Conservation (phyloP, 1,140 invertebrate species). For the Drosophila mayri region DNA sequence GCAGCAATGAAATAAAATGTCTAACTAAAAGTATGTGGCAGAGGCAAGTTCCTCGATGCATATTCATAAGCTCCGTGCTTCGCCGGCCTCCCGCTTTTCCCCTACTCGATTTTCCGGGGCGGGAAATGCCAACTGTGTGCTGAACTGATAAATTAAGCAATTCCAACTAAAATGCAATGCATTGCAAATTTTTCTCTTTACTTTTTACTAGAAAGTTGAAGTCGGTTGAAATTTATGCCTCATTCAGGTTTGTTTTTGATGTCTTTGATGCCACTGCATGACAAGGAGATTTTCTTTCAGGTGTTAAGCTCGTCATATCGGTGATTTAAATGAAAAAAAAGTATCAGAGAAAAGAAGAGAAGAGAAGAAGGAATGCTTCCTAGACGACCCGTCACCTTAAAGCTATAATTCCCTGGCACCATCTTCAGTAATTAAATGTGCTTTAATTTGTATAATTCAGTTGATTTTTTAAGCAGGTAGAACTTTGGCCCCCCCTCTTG, state of each 20-base stretch:
- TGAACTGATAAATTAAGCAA: slow-evolving; percentile 82
- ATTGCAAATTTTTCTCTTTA: slow-evolving; percentile 65
- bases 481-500: slow-evolving; percentile 20
- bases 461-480: slow-evolving; percentile 45
- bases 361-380: neutral
- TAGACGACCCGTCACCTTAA: slow-evolving; percentile 59
- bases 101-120: slow-evolving; percentile 29
- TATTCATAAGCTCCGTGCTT: slow-evolving; percentile 46
- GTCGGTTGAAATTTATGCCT: slow-evolving; percentile 66
- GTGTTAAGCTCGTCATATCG: slow-evolving; percentile 17
- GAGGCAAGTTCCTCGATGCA: slow-evolving; percentile 47
- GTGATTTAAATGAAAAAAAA: slow-evolving; percentile 63
- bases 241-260: slow-evolving; percentile 79
- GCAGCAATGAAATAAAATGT: slow-evolving; percentile 52
- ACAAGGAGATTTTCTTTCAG: slow-evolving; percentile 40
- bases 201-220: slow-evolving; percentile 58
- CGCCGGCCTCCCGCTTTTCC: slow-evolving; percentile 20
- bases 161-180: slow-evolving; percentile 69
- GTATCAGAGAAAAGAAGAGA: neutral
- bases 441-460: slow-evolving; percentile 70
- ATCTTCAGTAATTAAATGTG: slow-evolving; percentile 65
- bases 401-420: slow-evolving; percentile 62
- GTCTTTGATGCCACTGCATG: slow-evolving; percentile 72
- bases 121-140: slow-evolving; percentile 77
- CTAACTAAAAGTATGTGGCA: slow-evolving; percentile 53